Evolutionary conservation across 2,888 invertebrate genomes (phyloP).

Genomic region (Polydrusus cervinus): DNA sequence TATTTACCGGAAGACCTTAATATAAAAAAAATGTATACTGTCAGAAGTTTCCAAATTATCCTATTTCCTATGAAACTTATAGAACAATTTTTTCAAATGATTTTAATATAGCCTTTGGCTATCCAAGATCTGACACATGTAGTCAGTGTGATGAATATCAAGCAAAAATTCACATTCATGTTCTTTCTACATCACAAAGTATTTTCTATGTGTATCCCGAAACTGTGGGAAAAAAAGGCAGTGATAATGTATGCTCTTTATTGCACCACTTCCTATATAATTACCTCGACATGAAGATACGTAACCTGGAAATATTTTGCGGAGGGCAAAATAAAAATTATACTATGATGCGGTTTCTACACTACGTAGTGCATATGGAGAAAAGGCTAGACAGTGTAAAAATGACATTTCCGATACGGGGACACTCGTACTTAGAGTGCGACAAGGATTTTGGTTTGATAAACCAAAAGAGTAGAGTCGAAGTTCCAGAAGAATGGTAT

Average conservation of each 20-base stretch:
- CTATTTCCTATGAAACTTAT: constrained; percentile 30
- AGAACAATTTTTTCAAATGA: constrained; percentile 3
- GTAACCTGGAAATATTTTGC: constrained; percentile 1
- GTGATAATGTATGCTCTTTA: constrained; percentile 10
- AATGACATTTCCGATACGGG: constrained; percentile 60
- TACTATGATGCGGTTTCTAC: constrained; percentile 15
- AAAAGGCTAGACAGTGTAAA: constrained; percentile 56
- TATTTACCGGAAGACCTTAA: constrained; percentile 52
- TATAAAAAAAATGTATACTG: constrained; percentile 38
- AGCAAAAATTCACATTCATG: constrained; percentile 29
- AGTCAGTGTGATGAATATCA: constrained; percentile 23
- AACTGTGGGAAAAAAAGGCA: constrained; percentile 20
- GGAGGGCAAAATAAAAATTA: neutral
- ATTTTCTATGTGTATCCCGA: constrained; percentile 25
- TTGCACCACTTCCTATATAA: constrained; percentile 23
- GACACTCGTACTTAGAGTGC: constrained; percentile 59
- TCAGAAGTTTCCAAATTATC: constrained; percentile 15
- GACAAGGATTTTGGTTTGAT: constrained; percentile 58
- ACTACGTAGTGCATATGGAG: constrained; percentile 53
- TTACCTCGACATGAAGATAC: neutral
- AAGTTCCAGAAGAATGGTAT: constrained; percentile 57
- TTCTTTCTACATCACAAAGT: constrained; percentile 29
- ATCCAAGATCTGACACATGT: constrained; percentile 12
- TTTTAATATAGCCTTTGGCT: constrained; percentile 12
- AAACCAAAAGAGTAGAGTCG: constrained; percentile 53